phyloP scores from a whole-genome alignment of 2,797 vertebrate genomes.

The Acestrorhynchus altus region DNA sequence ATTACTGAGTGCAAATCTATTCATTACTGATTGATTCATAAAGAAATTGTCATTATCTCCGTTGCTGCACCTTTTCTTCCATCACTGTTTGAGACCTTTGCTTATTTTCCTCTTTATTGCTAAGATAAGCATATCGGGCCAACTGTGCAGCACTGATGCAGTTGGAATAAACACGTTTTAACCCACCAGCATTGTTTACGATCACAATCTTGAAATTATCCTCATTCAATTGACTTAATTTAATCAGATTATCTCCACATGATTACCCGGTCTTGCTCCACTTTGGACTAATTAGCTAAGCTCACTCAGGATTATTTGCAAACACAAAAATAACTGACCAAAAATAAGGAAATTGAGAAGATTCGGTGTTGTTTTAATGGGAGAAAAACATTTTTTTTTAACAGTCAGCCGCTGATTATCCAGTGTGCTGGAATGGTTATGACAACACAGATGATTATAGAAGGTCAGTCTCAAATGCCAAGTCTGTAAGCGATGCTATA shows the following conservation, averaged over 20 bases:
- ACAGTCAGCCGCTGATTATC: conserved; percentile 23
- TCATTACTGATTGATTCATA: conserved; percentile 28
- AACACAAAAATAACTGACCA: conserved; percentile 5
- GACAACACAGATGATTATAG: background rate
- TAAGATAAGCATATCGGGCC: background rate
- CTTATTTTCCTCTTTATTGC: background rate
- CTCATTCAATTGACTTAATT: conserved; percentile 27
- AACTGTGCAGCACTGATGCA: background rate
- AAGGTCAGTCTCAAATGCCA: conserved; percentile 48
- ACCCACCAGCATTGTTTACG: conserved; percentile 9
- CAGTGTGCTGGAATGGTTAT: background rate
- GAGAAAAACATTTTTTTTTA: conserved; percentile 1
- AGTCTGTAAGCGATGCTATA: conserved; percentile 26
- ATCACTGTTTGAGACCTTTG: background rate
- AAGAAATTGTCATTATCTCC: conserved; percentile 9
- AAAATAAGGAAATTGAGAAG: conserved; percentile 21
- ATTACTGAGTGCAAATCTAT: conserved; percentile 30
- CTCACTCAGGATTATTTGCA: conserved; percentile 35
- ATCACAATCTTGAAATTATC: conserved; percentile 25
- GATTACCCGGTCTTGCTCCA: conserved; percentile 32
- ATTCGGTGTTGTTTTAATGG: conserved; percentile 1
- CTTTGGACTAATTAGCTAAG: conserved; percentile 37
- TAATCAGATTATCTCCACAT: conserved; percentile 30
- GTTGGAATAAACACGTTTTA: background rate
- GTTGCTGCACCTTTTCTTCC: background rate